Percentiles rank a stretch among this genome's conserved stretches.
These are phyloP conservation scores for Pseudomyrmex sp. DNA, from an alignment of 1,140 invertebrate genomes.

Conservation along the genomic window DNA sequence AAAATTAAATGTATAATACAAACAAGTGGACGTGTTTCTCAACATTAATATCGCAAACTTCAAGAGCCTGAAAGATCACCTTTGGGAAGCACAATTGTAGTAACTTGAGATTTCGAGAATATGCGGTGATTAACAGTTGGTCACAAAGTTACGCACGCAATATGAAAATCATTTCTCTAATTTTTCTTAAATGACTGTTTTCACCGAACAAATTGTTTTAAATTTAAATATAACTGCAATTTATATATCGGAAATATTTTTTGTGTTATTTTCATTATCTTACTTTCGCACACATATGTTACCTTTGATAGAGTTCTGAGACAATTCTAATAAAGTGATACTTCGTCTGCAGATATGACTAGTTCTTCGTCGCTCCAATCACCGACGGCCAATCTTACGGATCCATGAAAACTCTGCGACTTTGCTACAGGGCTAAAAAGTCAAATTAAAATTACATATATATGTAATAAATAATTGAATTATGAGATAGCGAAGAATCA, in stretches of 20 bases:
- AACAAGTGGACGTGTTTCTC: conserved; percentile 23
- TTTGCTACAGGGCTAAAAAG: conserved; percentile 84
- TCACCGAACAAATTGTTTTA: conserved; percentile 43
- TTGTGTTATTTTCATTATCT: conserved; percentile 49
- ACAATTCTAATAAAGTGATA: conserved; percentile 66
- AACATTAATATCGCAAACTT: conserved; percentile 19
- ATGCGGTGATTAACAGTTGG: background rate
- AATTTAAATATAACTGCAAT: conserved; percentile 49
- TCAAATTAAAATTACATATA: conserved; percentile 53
- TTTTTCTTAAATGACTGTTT: background rate
- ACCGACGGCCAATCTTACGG: conserved; percentile 73
- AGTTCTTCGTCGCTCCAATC: conserved; percentile 79
- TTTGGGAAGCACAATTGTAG: conserved; percentile 38
- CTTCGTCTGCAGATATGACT: conserved; percentile 77
- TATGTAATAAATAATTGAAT: background rate
- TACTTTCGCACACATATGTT: conserved; percentile 26
- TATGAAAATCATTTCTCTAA: conserved; percentile 64
- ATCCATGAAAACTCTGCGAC: conserved; percentile 87
- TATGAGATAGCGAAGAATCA: conserved; percentile 1
- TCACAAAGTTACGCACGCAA: conserved; percentile 57
- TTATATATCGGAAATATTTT: conserved; percentile 51
- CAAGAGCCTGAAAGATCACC: conserved; percentile 41
- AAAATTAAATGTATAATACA: conserved; percentile 36
- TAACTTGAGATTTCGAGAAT: conserved; percentile 27
- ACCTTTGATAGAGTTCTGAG: conserved; percentile 7